Conservation (phyloP, 2,888 invertebrate genomes). For the Reticulitermes lucifugus region DNA sequence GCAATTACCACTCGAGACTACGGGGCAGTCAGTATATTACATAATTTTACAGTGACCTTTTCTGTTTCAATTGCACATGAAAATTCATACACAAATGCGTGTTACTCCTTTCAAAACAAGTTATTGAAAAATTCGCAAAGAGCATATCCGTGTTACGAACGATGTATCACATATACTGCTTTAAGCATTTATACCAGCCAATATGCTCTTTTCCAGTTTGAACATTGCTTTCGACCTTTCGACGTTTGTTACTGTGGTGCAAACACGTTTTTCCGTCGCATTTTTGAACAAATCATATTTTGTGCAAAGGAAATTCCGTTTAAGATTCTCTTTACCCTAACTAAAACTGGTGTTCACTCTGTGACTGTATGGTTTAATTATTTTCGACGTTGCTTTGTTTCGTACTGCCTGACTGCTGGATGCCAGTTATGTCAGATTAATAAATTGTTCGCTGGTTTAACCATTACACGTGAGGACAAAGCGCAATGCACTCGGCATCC, state of each 20-base stretch:
- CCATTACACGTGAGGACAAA: slow-evolving; percentile 32
- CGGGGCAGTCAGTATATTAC: no score
- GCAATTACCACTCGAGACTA: no score
- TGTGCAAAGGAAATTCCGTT: not conserved
- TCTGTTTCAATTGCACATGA: not conserved
- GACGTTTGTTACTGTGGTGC: not conserved
- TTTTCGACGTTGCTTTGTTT: slow-evolving; percentile 28
- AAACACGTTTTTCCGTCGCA: slow-evolving; percentile 1
- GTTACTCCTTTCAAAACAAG: slow-evolving; percentile 12
- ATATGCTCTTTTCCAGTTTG: not conserved
- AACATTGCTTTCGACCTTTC: slow-evolving; percentile 4
- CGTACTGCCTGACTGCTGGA: slow-evolving; percentile 3
- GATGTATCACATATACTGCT: not conserved
- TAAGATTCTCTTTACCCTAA: not conserved
- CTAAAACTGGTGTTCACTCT: not conserved
- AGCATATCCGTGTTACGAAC: not conserved
- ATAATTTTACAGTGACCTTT: not conserved
- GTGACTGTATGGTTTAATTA: slow-evolving; percentile 28
- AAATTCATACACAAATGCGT: not conserved
- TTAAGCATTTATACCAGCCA: not conserved
- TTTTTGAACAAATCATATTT: slow-evolving; percentile 11
- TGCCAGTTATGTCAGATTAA: slow-evolving; percentile 36
- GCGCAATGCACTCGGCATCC: slow-evolving; percentile 57
- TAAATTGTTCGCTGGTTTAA: slow-evolving; percentile 44
- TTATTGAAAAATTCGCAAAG: slow-evolving; percentile 21